phyloP scores from a whole-genome alignment of 2,113 vertebrate genomes.

The Glaucomys volans region DNA sequence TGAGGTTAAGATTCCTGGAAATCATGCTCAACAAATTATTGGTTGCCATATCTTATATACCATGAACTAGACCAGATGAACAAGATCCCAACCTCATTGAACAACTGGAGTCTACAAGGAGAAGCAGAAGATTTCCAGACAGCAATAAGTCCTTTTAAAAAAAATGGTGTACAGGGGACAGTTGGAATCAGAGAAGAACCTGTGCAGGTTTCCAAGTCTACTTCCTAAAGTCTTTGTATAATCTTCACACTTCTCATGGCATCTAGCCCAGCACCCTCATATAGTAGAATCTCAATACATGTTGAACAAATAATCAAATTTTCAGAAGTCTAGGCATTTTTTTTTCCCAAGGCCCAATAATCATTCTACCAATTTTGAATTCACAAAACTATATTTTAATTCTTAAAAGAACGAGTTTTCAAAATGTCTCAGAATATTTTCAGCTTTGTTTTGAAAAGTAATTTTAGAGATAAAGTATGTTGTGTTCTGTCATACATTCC shows the following conservation, averaged over 20 bases:
- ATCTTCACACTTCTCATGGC: not conserved
- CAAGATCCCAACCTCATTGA: not conserved
- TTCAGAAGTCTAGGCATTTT: conserved; percentile 34
- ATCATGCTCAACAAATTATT: not conserved
- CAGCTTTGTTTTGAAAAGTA: conserved; percentile 57
- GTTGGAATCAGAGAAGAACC: not conserved
- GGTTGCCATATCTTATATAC: not conserved
- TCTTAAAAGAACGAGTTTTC: conserved; percentile 30
- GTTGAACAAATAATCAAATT: conserved; percentile 29
- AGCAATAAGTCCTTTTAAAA: not conserved
- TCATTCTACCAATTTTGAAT: conserved; percentile 48
- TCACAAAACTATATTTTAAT: conserved; percentile 29
- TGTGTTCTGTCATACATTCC: not conserved
- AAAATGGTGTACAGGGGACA: not conserved
- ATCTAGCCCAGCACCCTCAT: not conserved
- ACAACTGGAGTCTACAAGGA: not conserved
- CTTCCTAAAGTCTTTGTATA: not conserved
- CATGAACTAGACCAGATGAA: not conserved
- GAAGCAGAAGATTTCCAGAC: not conserved
- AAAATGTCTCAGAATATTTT: conserved; percentile 52
- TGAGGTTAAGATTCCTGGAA: not conserved
- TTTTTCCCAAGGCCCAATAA: conserved; percentile 29
- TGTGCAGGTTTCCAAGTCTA: conserved; percentile 9
- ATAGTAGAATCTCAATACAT: not conserved
- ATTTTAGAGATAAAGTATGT: conserved; percentile 51